Evolutionary conservation across 2,888 invertebrate genomes (phyloP).

Genomic region (Lamellibrachia satsuma): DNA sequence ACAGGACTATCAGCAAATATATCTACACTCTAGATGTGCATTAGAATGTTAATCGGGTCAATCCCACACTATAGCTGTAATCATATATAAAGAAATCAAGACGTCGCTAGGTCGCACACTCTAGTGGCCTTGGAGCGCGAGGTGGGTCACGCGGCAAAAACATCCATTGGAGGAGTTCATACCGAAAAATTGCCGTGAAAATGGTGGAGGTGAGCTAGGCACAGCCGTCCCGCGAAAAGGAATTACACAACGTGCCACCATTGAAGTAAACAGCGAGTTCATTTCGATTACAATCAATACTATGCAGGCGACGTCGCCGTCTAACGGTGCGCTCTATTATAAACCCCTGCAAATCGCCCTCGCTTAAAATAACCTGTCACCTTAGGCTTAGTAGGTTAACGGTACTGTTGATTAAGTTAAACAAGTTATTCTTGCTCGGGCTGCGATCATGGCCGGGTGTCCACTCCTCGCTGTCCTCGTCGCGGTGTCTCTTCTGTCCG

Average conservation of each 20-base stretch:
- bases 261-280: not conserved
- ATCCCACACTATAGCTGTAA: too few species aligned
- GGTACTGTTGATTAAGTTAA: not conserved
- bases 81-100: too few species aligned
- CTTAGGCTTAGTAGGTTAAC: not conserved
- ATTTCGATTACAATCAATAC: not conserved
- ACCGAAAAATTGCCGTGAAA: too few species aligned
- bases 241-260: not conserved
- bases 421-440: not conserved
- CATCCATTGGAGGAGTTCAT: too few species aligned
- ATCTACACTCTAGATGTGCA: too few species aligned
- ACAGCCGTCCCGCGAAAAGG: too few species aligned
- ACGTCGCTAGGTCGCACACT: too few species aligned
- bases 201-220: too few species aligned
- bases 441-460: not conserved
- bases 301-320: not conserved
- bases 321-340: not conserved
- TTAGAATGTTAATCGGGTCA: too few species aligned
- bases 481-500: not conserved
- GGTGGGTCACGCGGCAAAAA: too few species aligned
- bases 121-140: too few species aligned
- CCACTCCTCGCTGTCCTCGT: not conserved
- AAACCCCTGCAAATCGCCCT: not conserved
- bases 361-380: not conserved
- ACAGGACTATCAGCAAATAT: too few species aligned